Evolutionary conservation across 2,888 invertebrate species (phyloP).

Genomic region (Chouioia cunea): DNA sequence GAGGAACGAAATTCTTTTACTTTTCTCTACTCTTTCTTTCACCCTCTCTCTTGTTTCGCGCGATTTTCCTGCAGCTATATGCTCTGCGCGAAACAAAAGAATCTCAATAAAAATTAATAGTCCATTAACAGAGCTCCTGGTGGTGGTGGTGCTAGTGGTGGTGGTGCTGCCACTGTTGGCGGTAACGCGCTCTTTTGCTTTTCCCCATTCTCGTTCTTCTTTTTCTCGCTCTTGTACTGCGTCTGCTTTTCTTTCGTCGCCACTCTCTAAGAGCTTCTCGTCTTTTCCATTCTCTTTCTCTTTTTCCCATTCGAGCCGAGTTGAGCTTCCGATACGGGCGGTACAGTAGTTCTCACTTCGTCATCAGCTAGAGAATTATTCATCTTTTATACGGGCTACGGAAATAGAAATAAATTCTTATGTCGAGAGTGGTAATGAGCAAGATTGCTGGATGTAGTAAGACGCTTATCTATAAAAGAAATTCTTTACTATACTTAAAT

Average conservation of each 20-base stretch:
- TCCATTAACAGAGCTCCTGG: conserved; percentile 26
- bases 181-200: background rate
- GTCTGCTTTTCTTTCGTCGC: too few species aligned
- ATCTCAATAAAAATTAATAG: conserved; percentile 44
- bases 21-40: conserved; percentile 10
- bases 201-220: conserved; percentile 3
- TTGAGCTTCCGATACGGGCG: conserved; percentile 25
- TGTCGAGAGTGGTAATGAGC: background rate
- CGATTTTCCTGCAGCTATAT: background rate
- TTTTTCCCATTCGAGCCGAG: background rate
- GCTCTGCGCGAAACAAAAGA: conserved; percentile 21
- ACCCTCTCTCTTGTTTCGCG: background rate
- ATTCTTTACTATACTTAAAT: too few species aligned
- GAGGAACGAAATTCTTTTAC: conserved; percentile 24
- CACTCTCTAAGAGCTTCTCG: background rate
- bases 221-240: conserved; percentile 9
- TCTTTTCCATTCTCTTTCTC: background rate
- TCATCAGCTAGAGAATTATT: conserved; percentile 22
- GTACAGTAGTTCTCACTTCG: background rate
- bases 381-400: conserved; percentile 10
- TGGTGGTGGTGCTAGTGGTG: too few species aligned
- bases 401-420: background rate
- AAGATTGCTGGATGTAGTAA: background rate
- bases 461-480: background rate
- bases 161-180: too few species aligned